A percentile compares a stretch with the other conserved stretches of the same genome.
phyloP scores from a whole-genome alignment of 2,113 vertebrate species.

The Nematolebias whitei region DNA sequence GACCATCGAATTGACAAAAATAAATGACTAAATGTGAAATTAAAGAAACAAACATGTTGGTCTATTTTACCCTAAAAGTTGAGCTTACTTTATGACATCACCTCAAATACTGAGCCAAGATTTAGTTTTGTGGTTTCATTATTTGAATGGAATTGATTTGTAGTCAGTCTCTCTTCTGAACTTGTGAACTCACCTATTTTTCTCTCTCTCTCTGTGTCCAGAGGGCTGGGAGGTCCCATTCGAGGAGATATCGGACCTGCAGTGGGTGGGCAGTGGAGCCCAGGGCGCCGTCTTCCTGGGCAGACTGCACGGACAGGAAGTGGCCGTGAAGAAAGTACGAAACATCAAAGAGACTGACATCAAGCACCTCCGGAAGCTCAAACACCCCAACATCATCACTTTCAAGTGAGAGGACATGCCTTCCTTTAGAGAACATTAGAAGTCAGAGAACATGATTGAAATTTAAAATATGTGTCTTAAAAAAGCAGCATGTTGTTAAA shows the following conservation, averaged over 20 bases:
- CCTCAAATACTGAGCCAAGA: not conserved
- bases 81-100: too few relatives aligned
- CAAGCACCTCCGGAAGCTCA: constrained; percentile 95
- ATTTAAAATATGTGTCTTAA: not conserved
- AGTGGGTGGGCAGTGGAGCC: constrained; percentile 97
- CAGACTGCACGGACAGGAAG: constrained; percentile 93
- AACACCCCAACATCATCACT: constrained; percentile 98
- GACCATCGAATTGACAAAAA: too few relatives aligned
- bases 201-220: constrained; percentile 33
- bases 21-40: too few relatives aligned
- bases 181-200: constrained; percentile 7
- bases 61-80: too few relatives aligned
- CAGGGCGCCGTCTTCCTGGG: constrained; percentile 97
- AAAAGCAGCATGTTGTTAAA: too few relatives aligned
- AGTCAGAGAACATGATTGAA: not conserved
- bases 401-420: constrained; percentile 89
- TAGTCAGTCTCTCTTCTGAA: not conserved
- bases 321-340: constrained; percentile 96
- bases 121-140: constrained; percentile 3
- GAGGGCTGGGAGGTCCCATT: constrained; percentile 95
- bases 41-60: too few relatives aligned
- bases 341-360: constrained; percentile 98
- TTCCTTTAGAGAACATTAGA: too few relatives aligned
- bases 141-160: not conserved
- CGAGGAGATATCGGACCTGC: constrained; percentile 97